Evolutionary conservation across 2,113 vertebrate genomes (phyloP), one percentile per base, ranked within the genome.

Genomic region (Corydoras maculifer): DNA sequence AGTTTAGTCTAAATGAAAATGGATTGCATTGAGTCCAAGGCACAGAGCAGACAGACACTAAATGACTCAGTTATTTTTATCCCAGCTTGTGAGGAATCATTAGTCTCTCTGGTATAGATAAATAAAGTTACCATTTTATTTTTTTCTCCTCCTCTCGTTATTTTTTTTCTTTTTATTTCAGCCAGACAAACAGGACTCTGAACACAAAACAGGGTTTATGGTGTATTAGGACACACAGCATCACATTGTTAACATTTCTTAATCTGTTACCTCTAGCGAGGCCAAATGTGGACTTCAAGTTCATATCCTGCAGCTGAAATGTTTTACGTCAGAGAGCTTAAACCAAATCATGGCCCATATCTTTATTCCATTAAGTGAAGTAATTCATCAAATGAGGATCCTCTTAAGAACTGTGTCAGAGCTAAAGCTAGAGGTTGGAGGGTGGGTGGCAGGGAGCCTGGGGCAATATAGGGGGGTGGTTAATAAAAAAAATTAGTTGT

Each of bases 31-130:
- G 57, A 15, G 74, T 73, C 74, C 75, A 70, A 72, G 79, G 83
- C 82, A 72, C 78, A 73, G 76, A 76, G 80, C 82, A 78, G 57
- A 80, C 79, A 80, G 80, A 84, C 85, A 82, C 84, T 80, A 25
- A 25, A 25, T 25, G 18, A 25, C 18, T 25, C 18, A 25, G 18
- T 25, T 25, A 85, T 78, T 87, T 88, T 86, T 88, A 87, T 88
- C 84, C 85, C 86, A 79, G 83, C 86, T 86, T 77, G 68, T 78
- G 69, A 85, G 81, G 80, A 76, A 82, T 82, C 83, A 84, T 85
- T 84, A 87, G 83, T 80, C 79, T 75, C 81, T 77, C 74, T 78
- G 75, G 82, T 59, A 10, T 25, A 86, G 84, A 88, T 87, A 86
- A 88, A 90, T 25, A 79, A 83, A 83, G 83, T 87, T 86, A 87